Base-by-base conservation (phyloP, 2,113 vertebrate genomes). In the Myiopsitta monachus region DNA sequence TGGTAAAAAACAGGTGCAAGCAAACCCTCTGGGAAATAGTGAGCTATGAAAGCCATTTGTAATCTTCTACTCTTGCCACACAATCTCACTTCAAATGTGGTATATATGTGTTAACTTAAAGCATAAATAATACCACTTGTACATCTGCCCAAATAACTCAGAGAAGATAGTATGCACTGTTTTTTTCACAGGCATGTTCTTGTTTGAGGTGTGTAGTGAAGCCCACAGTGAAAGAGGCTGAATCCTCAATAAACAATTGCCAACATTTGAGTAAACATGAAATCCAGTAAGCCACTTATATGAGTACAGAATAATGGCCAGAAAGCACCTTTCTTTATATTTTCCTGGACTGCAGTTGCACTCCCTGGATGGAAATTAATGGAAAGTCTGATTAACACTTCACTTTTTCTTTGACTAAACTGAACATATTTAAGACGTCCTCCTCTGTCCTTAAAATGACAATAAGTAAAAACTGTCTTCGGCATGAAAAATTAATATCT, bases 1-100 rank as follows among this genome's bases (percentile, higher is more conserved):
- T 97, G 96, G 86, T 93, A 73, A 97, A 87, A 95, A 92, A 95
- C 97, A 98, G 97, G 97, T 98, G 97, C 94, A 93, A 74, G 69
- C 44, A 92, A 95, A 94, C 86, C 86, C 93, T 92, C 94, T 97
- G 96, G 94, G 95, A 96, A 96, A 97, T 92, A 90, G 73, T 87
- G 54, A 97, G 61, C 86, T 92, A 83, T 67, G 80, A 97, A 96
- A 96, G 73, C 57, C 93, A 89, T 97, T 97, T 2, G 83, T 94
- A 95, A 92, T 92, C 92, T 94, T 92, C 95, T 94, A 62, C 85
- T 87, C 84, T 95, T 96, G 94, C 85, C 87, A 83, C 92, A 89
- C 61, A 84, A 39, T 95, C 92, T 96, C 92, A 76, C 94, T 95
- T 97, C 81, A 97, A 96, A 97, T 96, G 96, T 86, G 94, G 96